phyloP scores from a whole-genome alignment of 2,888 invertebrate species.

The Urechis unicinctus region DNA sequence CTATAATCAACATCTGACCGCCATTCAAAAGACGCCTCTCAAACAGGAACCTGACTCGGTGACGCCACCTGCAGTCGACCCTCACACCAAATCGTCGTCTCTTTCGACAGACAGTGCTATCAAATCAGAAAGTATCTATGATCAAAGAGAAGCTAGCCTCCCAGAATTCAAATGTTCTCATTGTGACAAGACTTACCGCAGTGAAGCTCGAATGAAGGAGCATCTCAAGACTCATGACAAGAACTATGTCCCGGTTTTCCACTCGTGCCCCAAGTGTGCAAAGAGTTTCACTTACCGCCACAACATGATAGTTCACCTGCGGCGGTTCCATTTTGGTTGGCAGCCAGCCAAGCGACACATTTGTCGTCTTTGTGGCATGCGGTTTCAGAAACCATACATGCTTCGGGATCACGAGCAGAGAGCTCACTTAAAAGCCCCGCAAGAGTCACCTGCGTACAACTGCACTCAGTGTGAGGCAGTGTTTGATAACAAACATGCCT shows the following conservation, averaged over 20 bases:
- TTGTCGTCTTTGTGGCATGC: slow-evolving; percentile 17
- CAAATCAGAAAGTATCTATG: background rate
- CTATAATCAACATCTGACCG: slow-evolving; percentile 8
- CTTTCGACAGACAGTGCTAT: background rate
- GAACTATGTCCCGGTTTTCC: slow-evolving; percentile 16
- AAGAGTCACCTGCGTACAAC: background rate
- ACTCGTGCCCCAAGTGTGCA: slow-evolving; percentile 18
- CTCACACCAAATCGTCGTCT: background rate
- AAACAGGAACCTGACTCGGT: slow-evolving; percentile 4
- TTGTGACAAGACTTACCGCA: slow-evolving; percentile 19
- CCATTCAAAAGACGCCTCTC: slow-evolving; percentile 6
- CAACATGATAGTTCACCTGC: slow-evolving; percentile 21
- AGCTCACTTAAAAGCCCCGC: slow-evolving; percentile 3
- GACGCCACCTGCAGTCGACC: background rate
- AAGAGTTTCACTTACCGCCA: slow-evolving; percentile 19
- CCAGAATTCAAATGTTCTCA: slow-evolving; percentile 10
- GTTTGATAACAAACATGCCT: background rate
- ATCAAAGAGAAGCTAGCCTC: slow-evolving; percentile 1
- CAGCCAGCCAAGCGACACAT: slow-evolving; percentile 16
- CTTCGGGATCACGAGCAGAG: slow-evolving; percentile 16
- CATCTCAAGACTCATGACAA: slow-evolving; percentile 19
- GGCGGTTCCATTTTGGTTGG: slow-evolving; percentile 18
- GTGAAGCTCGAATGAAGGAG: slow-evolving; percentile 18
- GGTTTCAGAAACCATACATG: slow-evolving; percentile 18
- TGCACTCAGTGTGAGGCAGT: background rate